These are phyloP conservation scores for Anisognathus igniventris DNA, from an alignment of 2,797 vertebrate species.

Conservation along the genomic window DNA sequence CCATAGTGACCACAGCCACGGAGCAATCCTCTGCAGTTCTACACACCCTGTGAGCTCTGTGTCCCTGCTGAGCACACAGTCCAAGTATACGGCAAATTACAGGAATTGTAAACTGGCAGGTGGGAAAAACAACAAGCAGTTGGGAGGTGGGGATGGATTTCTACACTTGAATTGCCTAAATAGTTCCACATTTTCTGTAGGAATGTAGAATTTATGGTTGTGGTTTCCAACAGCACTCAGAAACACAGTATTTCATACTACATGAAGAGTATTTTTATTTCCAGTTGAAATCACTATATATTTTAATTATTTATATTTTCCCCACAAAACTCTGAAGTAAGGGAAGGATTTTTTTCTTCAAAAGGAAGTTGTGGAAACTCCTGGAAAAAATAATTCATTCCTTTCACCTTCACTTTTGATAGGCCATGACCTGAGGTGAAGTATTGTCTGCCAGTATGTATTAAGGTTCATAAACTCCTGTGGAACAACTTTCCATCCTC, in stretches of 20 bases:
- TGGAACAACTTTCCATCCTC: not conserved
- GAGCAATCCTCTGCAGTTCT: not conserved
- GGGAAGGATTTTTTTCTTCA: not conserved
- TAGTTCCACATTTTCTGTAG: not conserved
- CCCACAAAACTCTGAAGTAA: not conserved
- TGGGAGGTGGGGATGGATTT: not conserved
- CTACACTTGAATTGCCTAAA: not conserved
- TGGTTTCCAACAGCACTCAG: not conserved
- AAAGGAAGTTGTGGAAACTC: not conserved
- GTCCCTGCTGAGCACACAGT: not conserved
- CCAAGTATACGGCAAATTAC: not conserved
- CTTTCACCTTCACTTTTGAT: not conserved
- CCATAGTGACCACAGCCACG: no score
- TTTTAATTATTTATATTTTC: not conserved
- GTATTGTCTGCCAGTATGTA: not conserved
- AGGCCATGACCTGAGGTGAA: not conserved
- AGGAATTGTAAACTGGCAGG: not conserved
- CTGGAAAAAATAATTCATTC: not conserved
- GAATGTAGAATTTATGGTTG: not conserved
- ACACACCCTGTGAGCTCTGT: not conserved
- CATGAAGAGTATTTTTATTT: not conserved
- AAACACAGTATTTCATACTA: not conserved
- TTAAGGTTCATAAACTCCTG: not conserved
- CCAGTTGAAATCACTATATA: not conserved
- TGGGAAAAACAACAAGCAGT: not conserved